phyloP scores from a whole-genome alignment of 2,888 invertebrate species.

The Cheilosia scutellata region DNA sequence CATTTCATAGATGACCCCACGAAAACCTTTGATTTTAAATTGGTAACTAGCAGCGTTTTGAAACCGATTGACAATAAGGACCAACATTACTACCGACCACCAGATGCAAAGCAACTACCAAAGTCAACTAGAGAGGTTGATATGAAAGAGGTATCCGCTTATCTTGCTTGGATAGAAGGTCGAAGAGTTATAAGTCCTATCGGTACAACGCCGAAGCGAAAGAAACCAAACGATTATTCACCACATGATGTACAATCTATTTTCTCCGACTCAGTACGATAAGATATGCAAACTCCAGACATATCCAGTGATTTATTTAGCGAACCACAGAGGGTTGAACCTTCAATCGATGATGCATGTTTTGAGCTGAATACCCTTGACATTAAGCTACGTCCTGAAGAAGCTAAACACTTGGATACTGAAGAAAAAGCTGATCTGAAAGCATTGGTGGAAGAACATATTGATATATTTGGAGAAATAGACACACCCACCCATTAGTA shows the following conservation, averaged over 20 bases:
- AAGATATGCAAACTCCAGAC: constrained; percentile 42
- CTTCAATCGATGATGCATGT: constrained; percentile 8
- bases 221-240: constrained; percentile 30
- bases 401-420: no score
- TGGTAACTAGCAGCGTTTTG: not conserved
- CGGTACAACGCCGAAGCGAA: constrained; percentile 12
- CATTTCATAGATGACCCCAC: constrained; percentile 15
- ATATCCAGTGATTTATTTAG: constrained; percentile 49
- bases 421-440: no score
- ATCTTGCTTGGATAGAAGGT: constrained; percentile 23
- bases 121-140: not conserved
- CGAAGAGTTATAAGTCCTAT: constrained; percentile 10
- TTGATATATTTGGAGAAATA: no score
- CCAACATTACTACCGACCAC: not conserved
- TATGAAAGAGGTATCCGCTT: constrained; percentile 14
- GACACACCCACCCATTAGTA: no score
- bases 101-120: not conserved
- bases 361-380: constrained; percentile 12
- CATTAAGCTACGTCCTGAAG: no score
- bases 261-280: constrained; percentile 7
- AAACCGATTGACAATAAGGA: not conserved
- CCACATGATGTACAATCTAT: constrained; percentile 20
- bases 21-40: constrained; percentile 8
- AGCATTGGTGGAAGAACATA: no score
- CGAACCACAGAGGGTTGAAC: constrained; percentile 3